phyloP scores from a whole-genome alignment of 2,888 invertebrate species.

The Ichneumoninae sp. region DNA sequence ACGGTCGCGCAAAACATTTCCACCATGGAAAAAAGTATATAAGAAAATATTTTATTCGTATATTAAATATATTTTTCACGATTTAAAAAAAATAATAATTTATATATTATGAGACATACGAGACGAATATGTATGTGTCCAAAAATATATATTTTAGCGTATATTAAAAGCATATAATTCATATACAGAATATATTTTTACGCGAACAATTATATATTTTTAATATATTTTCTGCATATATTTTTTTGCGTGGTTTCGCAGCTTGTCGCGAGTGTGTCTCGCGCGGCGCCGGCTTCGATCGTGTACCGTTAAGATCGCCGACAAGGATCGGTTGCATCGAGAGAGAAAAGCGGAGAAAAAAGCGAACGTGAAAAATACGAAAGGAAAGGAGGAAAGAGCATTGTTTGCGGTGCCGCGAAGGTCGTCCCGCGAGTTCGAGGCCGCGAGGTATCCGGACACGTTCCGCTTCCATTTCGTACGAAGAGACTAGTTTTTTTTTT shows the following conservation, averaged over 20 bases:
- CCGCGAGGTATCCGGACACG: conserved; percentile 48
- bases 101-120: background rate
- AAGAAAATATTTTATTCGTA: no score
- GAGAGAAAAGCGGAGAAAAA: conserved; percentile 30
- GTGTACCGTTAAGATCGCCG: background rate
- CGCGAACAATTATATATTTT: no score
- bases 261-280: background rate
- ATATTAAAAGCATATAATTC: background rate
- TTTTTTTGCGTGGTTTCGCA: no score
- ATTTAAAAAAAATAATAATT: no score
- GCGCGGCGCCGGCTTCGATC: background rate
- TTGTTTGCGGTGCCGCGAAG: conserved; percentile 44
- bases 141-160: background rate
- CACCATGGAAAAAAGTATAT: no score
- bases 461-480: conserved; percentile 38
- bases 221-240: no score
- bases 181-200: no score
- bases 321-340: background rate
- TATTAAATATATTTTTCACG: no score
- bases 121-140: no score
- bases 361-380: conserved; percentile 23
- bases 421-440: conserved; percentile 62
- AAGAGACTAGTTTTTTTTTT: conserved; percentile 22
- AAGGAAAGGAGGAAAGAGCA: conserved; percentile 58
- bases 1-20: no score